A percentile compares a stretch with the other conserved stretches of the same genome.
These are phyloP conservation scores for Campopleginae sp. DNA, from an alignment of 2,888 invertebrate genomes.

Conservation along the genomic window DNA sequence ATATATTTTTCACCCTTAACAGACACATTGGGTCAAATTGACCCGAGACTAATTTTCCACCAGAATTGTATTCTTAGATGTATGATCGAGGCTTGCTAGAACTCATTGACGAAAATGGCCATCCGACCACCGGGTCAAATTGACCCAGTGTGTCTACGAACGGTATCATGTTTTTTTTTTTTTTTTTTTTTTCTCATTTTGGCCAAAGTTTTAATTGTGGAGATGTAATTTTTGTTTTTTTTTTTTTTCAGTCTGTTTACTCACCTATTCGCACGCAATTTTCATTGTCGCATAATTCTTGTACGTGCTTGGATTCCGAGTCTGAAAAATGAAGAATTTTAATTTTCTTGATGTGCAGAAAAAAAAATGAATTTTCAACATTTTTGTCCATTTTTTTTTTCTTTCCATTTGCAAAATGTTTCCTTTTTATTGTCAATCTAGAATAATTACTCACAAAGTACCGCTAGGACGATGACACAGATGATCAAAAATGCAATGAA, in stretches of 20 bases:
- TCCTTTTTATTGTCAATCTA: too few species aligned
- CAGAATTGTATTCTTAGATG: too few species aligned
- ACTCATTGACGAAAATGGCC: too few species aligned
- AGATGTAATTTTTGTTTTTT: conserved; percentile 7
- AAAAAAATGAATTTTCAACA: not conserved
- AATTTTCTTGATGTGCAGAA: not conserved
- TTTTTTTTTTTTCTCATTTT: not conserved
- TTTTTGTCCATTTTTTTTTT: not conserved
- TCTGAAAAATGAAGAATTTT: conserved; percentile 68
- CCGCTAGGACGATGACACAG: conserved; percentile 74
- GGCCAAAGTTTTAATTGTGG: not conserved
- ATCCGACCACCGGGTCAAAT: too few species aligned
- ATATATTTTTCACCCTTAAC: not conserved
- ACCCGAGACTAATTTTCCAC: too few species aligned
- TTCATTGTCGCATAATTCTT: conserved; percentile 86
- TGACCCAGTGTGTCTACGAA: too few species aligned
- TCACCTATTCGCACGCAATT: conserved; percentile 88
- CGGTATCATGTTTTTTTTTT: not conserved
- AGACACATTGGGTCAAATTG: too few species aligned
- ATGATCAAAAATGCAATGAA: conserved; percentile 71
- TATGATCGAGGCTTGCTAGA: too few species aligned
- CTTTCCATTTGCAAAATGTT: not conserved
- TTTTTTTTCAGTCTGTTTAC: conserved; percentile 42
- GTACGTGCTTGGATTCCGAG: conserved; percentile 64
- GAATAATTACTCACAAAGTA: conserved; percentile 77